Percentiles rank a stretch among this genome's conserved stretches.
phyloP scores from a whole-genome alignment of 2,888 invertebrate species.

The Diplolepis rosae region DNA sequence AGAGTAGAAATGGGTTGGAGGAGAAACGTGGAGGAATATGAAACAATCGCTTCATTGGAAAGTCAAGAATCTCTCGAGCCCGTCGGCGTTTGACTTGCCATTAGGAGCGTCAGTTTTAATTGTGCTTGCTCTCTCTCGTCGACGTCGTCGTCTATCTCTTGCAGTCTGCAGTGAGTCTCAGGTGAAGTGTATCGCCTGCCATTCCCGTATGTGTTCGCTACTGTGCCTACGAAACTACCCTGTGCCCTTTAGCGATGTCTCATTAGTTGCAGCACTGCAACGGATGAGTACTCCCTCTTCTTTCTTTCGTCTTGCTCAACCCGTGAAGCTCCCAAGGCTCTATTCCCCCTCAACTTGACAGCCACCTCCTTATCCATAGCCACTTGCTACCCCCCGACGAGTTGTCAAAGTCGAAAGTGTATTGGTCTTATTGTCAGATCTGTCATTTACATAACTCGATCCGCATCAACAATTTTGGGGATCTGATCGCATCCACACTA shows the following conservation, averaged over 20 bases:
- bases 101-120: constrained; percentile 74
- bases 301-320: constrained; percentile 45
- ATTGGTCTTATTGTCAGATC: constrained; percentile 16
- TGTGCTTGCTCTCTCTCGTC: constrained; percentile 69
- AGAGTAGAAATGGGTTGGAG: constrained; percentile 55
- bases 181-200: constrained; percentile 72
- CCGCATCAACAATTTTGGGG: no score
- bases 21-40: constrained; percentile 66
- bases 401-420: constrained; percentile 4
- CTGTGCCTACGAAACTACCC: constrained; percentile 62
- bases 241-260: constrained; percentile 74
- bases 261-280: constrained; percentile 73
- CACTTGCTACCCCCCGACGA: constrained; percentile 57
- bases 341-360: constrained; percentile 63
- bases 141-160: constrained; percentile 60
- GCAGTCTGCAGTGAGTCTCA: constrained; percentile 68
- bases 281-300: constrained; percentile 67
- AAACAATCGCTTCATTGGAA: constrained; percentile 74
- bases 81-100: constrained; percentile 74
- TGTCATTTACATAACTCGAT: no score
- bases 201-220: constrained; percentile 62
- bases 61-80: constrained; percentile 73
- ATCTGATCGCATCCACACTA: not conserved
- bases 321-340: constrained; percentile 54
- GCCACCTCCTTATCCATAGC: constrained; percentile 69